Evolutionary conservation across 2,888 invertebrate genomes (phyloP).

Genomic region (Eilema caniola): DNA sequence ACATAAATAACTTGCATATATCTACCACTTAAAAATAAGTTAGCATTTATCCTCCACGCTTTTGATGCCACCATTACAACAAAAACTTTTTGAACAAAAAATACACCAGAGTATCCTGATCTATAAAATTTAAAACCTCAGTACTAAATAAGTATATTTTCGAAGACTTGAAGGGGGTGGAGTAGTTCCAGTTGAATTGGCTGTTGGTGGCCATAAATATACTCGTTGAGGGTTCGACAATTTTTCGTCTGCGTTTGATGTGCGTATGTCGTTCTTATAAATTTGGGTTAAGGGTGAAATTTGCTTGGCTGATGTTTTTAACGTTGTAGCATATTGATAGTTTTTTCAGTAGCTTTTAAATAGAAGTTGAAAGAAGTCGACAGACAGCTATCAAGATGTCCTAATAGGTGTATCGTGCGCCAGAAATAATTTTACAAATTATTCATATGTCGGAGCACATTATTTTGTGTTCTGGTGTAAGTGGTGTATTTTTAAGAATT

Average conservation of each 20-base stretch:
- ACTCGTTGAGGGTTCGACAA: constrained; percentile 64
- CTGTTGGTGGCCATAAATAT: constrained; percentile 75
- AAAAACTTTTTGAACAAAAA: constrained; percentile 59
- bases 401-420: constrained; percentile 83
- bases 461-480: constrained; percentile 39
- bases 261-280: constrained; percentile 39
- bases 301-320: constrained; percentile 33
- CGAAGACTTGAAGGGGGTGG: constrained; percentile 17
- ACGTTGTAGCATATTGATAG: constrained; percentile 19
- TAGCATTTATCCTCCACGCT: constrained; percentile 68
- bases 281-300: constrained; percentile 52
- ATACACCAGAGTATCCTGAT: constrained; percentile 54
- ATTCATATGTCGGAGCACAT: constrained; percentile 60
- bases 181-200: constrained; percentile 62
- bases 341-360: constrained; percentile 79
- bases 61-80: constrained; percentile 70
- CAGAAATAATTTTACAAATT: constrained; percentile 85
- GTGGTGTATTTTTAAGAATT: constrained; percentile 45
- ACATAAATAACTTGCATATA: constrained; percentile 76
- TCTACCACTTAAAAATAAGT: constrained; percentile 81
- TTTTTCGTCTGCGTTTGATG: constrained; percentile 44
- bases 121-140: constrained; percentile 33
- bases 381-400: constrained; percentile 83
- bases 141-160: constrained; percentile 21
- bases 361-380: constrained; percentile 85